Conservation (phyloP, 2,113 vertebrate species). For the Lepus americanus region DNA sequence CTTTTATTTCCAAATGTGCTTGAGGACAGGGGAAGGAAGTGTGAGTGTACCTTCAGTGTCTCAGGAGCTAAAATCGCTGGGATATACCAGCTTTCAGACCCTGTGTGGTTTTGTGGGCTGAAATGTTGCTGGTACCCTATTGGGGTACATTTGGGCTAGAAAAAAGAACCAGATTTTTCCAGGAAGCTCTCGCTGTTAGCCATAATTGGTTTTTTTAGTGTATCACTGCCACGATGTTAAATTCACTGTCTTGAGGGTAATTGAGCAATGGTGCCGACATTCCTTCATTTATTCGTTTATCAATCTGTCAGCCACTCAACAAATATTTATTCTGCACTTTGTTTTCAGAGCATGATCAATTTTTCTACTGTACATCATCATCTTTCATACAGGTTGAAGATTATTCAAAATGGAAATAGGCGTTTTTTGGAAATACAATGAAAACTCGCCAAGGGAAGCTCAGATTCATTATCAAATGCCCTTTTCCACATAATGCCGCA, state of each 20-base stretch:
- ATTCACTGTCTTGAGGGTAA: neutral
- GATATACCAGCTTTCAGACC: neutral
- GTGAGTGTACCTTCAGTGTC: neutral
- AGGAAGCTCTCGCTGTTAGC: neutral
- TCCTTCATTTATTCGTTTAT: neutral
- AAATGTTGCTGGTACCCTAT: neutral
- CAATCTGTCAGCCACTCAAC: neutral
- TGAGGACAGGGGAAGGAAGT: slow-evolving; percentile 36
- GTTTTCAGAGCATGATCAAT: neutral
- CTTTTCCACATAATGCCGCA: neutral
- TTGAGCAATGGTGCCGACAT: neutral
- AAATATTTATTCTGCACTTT: slow-evolving; percentile 3
- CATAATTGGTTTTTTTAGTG: neutral
- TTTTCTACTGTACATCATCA: slow-evolving; percentile 33
- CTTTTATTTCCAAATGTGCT: slow-evolving; percentile 75
- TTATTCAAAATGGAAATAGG: neutral
- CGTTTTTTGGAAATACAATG: neutral
- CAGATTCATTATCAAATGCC: neutral
- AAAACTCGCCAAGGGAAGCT: neutral
- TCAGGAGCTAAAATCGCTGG: neutral
- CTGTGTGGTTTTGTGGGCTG: no score
- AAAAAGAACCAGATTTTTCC: neutral
- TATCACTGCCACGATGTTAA: neutral
- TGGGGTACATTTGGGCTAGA: neutral
- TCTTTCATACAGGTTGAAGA: neutral